Evolutionary conservation across 2,113 vertebrate genomes (phyloP), one percentile per base, ranked within the genome.

Genomic region (Phalacrocorax carbo): DNA sequence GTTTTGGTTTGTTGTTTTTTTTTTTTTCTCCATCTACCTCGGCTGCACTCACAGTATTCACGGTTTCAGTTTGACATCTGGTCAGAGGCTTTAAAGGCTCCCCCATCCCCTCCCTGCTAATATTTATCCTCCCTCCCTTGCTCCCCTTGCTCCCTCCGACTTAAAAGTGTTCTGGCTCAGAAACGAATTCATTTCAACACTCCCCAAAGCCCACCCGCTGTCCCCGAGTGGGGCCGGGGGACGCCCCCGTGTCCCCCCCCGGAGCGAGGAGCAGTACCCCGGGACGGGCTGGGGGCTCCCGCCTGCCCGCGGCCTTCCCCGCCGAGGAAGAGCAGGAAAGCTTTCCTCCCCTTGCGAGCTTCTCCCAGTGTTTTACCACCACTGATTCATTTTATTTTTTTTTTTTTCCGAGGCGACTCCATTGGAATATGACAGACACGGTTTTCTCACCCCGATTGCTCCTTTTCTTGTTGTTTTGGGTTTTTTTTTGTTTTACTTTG

Each of bases 1-100:
- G 76, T 96, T 97, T 29, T 61, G 48, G 98, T 98, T 98, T 98
- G 96, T 98, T 96, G 97, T 98, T 97, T 26, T 54, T 44, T 98
- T 98, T 98, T 97, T 98, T 94, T 96, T 94, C 97, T 97, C 98
- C 98, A 99, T 98, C 99, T 99, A 99, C 99, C 99, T 99, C 99
- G 98, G 98, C 98, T 98, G 92, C 98, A 94, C 92, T 97, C 94
- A 98, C 98, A 99, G 99, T 99, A 98, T 99, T 99, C 97, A 97
- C 87, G 46, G 94, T 93, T 94, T 86, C 79, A 82, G 93, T 89
- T 79, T 88, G 94, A 95, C 92, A 88, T 88, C 94, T 93, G 96
- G 86, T 58, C 95, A 96, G 97, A 97, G 94, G 90, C 96, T 96
- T 95, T 95, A 95, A 93, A 46, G 42, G 21, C 57, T 25, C 5